Evolutionary conservation across 1,140 invertebrate genomes (phyloP), one percentile per base, ranked within the genome.

Genomic region (Drosophila ficusphila): DNA sequence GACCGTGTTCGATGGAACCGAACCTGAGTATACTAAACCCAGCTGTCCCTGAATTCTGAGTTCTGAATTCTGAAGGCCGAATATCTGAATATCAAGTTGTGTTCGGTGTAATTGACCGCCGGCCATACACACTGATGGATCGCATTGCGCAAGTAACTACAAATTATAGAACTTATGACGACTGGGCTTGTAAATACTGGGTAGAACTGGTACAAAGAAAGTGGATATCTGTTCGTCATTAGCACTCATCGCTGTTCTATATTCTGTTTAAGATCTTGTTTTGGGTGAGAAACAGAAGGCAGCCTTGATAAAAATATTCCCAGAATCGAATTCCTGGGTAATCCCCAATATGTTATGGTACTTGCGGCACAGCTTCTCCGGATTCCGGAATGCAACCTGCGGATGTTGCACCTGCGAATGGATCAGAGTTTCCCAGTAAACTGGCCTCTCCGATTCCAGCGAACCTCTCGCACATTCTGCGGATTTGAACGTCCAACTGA

Each of bases 401-500:
- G n/a, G 2, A 19, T 2, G 16, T 7, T 25, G 11, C 19, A 42
- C 6, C 19, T 23, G 27, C 5, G 54, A 53, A 12, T 12, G 19
- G 5, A 12, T 16, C 54, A 34, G 53, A 44, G 54, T 11, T 64
- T 46, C 54, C 16, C 47, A 4, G 29, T 1, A 7, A 4, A 2
- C 1, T 9, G 3, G 21, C 56, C 2, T 7, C 33, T 39, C 23
- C 58, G 42, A 47, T 60, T 61, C 39, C 52, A 23, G 3, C 8
- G 11, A 11, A 2, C 7, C 14, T 18, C 6, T 16, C 4, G 29
- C 19, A 18, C 61, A 31, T 64, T 39, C n/a, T 52, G 42, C 64
- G 27, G 27, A 67, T 52, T 67, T 67, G 52, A 46, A 36, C 23
- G 11, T 18, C 4, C 2, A 2, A n/a, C 4, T 68, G 64, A 68